Evolutionary conservation across 2,113 vertebrate species (phyloP), one percentile per base, ranked within the genome.

Genomic region (Muntiacus muntjak): DNA sequence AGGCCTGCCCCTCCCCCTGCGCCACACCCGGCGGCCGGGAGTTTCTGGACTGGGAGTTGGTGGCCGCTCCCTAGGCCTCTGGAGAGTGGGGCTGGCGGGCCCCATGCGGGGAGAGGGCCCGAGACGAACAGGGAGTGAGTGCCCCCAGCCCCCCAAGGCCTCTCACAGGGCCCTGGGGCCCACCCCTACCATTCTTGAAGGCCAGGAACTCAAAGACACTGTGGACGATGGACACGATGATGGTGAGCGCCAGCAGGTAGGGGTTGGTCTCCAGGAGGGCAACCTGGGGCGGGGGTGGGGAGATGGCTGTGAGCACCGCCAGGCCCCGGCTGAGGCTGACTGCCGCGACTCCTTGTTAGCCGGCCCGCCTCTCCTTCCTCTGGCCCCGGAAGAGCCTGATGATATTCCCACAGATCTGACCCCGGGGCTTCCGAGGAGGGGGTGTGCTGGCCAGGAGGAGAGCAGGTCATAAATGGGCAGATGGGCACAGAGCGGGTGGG

Each of bases 131-230:
- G 10, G 33, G 6, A 26, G 5, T 21, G 28, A 16, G 12, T 25
- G 7, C 7, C 40, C 78, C 30, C 5, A 25, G 47, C 26, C 21
- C 91, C 19, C 33, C 43, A 9, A 0, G 16, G 78, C 58, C 76
- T 55, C 76, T 16, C 58, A 12, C 2, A 7, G 30, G 64, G 60
- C 28, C 67, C 11, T 7, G 57, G 45, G 76, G 1, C 57, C 82
- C 14, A 25, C 5, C 45, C 98, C 98, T 98, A 99, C 99, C 99
- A 0, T 99, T 99, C 93, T 99, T 99, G 98, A 99, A 99, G 84
- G 99, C 99, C 84, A 99, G 98, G 98, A 99, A 99, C 98, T 99
- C 99, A 26, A 99, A 99, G 98, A 99, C 97, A 97, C 99, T 99
- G 98, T 99, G 99, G 25, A 99, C 99, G 5, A 99, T 99, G 97